Conservation (phyloP, 2,797 vertebrate species). For the Mareca strepera region DNA sequence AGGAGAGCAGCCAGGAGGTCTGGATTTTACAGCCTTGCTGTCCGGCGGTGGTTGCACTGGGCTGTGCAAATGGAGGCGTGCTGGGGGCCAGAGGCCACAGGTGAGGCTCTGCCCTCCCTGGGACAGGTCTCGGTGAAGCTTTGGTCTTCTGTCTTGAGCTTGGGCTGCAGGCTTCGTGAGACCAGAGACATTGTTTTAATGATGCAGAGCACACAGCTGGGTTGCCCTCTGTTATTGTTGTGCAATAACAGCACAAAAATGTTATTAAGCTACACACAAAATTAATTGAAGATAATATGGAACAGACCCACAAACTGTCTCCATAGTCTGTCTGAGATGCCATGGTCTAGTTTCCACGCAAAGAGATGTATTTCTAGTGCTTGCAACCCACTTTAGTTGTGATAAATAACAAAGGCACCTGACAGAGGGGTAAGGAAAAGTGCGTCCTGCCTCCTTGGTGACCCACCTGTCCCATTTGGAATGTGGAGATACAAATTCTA, state of each 20-base stretch:
- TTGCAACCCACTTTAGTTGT: not conserved
- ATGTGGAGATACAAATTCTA: not conserved
- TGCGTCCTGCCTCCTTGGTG: not conserved
- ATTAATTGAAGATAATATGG: conserved; percentile 30
- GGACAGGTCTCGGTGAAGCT: not conserved
- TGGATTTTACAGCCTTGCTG: not conserved
- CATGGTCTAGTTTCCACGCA: not conserved
- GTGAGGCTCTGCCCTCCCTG: not conserved
- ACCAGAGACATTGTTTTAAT: not conserved
- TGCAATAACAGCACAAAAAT: not conserved
- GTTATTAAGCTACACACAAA: conserved; percentile 3
- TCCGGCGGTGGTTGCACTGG: not conserved
- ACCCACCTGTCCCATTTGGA: not conserved
- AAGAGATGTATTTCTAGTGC: not conserved
- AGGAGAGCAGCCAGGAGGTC: not conserved
- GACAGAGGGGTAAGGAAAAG: not conserved
- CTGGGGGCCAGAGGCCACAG: fast-evolving
- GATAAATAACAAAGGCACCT: not conserved
- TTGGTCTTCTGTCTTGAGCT: fast-evolving
- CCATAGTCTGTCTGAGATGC: not conserved
- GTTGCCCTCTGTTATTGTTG: not conserved
- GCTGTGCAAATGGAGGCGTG: not conserved
- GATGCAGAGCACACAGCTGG: not conserved
- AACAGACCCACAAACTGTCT: conserved; percentile 7
- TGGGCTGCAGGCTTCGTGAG: not conserved